Base-by-base conservation (phyloP, 2,113 vertebrate genomes). In the Halichoeres trimaculatus region DNA sequence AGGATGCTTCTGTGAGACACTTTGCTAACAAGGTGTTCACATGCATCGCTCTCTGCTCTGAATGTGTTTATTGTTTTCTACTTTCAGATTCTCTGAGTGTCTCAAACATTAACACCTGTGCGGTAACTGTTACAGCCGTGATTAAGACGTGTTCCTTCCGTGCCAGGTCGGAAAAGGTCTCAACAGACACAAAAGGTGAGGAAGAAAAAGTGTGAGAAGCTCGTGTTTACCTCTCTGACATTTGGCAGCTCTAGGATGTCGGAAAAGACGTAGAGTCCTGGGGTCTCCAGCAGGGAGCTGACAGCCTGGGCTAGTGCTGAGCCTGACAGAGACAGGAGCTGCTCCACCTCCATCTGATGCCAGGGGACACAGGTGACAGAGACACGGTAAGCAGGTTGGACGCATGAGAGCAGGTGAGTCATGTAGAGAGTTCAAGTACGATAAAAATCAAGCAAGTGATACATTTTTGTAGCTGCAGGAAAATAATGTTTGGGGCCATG, bases 241-340 rank as follows among this genome's bases (percentile, higher is more conserved):
- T 95, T 95, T 38, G 93, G 94, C 75, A 95, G 87, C 86, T 94
- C 93, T 76, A 94, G 80, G 80, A 94, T 93, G 87, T 94, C 93
- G 61, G 94, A 94, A 81, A 94, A 94, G 58, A 95, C 94, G 35
- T 95, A 95, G 83, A 95, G 93, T 57, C 94, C 94, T 10, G 94
- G 94, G 36, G 94, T 94, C 90, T 95, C 94, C 90, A 95, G 87
- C 66, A 92, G 74, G 61, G 93, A 93, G 88, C 94, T 94, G 84
- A 94, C 88, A 68, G 92, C 93, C 86, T 94, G 91, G 85, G 90
- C 93, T 89, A 94, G 87, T 20, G 92, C 92, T 12, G 91, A 70
- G 81, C 94, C 94, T 19, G 94, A 95, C 83, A 95, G 87, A 87
- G 94, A 92, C 86, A 92, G 86, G 76, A 95, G 90, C 90, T 94